Evolutionary conservation across 2,888 invertebrate genomes (phyloP).

Genomic region (Cerastoderma edule): DNA sequence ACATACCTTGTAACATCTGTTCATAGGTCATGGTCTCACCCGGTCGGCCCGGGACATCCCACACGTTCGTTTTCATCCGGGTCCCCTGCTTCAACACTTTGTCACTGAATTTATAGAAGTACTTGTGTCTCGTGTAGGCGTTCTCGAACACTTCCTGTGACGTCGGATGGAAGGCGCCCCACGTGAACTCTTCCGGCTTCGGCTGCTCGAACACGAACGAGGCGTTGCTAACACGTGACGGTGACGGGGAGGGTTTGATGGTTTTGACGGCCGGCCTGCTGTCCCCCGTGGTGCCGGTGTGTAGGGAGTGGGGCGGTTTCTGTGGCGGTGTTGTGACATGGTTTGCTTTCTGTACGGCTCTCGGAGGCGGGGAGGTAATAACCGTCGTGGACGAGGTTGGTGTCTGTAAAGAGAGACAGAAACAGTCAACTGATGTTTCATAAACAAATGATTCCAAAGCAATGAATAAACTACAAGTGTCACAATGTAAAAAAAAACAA

Average conservation of each 20-base stretch:
- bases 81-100: slow-evolving; percentile 73
- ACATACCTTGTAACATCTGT: slow-evolving; percentile 77
- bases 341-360: slow-evolving; percentile 42
- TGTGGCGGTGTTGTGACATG: slow-evolving; percentile 38
- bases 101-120: slow-evolving; percentile 74
- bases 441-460: too few relatives aligned
- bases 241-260: slow-evolving; percentile 56
- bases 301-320: slow-evolving; percentile 10
- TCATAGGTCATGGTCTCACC: slow-evolving; percentile 78
- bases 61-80: slow-evolving; percentile 72
- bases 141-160: slow-evolving; percentile 72
- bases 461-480: too few relatives aligned
- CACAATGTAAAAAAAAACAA: too few relatives aligned
- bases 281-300: slow-evolving; percentile 1
- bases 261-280: slow-evolving; percentile 5
- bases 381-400: not conserved
- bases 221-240: slow-evolving; percentile 56
- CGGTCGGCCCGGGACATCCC: slow-evolving; percentile 73
- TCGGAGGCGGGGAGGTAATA: slow-evolving; percentile 35
- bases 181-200: slow-evolving; percentile 68
- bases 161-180: slow-evolving; percentile 71
- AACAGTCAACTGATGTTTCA: not conserved
- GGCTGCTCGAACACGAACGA: slow-evolving; percentile 54
- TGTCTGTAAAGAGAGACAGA: slow-evolving; percentile 19
- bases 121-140: slow-evolving; percentile 70